Evolutionary conservation across 1,140 invertebrate species (phyloP).

Genomic region (Leptinotarsa texana): DNA sequence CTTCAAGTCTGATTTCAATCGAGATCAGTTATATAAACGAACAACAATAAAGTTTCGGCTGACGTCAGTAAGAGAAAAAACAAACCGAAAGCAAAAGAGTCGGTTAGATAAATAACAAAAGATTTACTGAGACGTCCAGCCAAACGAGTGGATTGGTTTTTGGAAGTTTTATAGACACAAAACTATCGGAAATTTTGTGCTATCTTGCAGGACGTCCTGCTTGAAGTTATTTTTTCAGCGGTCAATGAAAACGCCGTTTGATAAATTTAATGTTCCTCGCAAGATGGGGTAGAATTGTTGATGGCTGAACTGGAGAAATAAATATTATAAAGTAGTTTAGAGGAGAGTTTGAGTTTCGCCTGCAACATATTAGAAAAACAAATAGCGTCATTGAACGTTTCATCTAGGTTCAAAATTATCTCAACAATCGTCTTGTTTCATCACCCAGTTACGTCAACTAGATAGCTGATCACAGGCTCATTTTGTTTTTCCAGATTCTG

Average conservation of each 20-base stretch:
- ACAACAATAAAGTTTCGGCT: constrained; percentile 17
- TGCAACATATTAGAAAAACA: too few relatives aligned
- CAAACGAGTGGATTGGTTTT: constrained; percentile 22
- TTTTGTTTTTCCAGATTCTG: too few relatives aligned
- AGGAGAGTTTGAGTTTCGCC: too few relatives aligned
- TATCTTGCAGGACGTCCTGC: constrained; percentile 6
- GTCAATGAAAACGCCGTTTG: constrained; percentile 11
- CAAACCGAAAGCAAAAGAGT: constrained; percentile 10
- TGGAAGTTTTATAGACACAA: constrained; percentile 20
- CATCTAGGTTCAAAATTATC: too few relatives aligned
- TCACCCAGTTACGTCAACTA: too few relatives aligned
- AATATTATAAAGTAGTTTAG: not conserved
- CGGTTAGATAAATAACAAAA: constrained; percentile 25
- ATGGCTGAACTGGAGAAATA: not conserved
- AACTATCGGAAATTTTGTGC: constrained; percentile 9
- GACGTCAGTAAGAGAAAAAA: constrained; percentile 20
- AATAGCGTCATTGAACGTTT: too few relatives aligned
- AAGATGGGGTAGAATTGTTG: not conserved
- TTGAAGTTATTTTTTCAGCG: not conserved
- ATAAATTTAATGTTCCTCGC: constrained; percentile 8
- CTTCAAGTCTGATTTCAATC: constrained; percentile 18
- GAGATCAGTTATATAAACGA: constrained; percentile 12
- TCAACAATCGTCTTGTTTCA: too few relatives aligned
- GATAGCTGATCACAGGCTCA: too few relatives aligned
- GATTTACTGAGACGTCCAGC: constrained; percentile 19